phyloP scores from a whole-genome alignment of 2,113 vertebrate genomes.

The Sebastes schlegelii region DNA sequence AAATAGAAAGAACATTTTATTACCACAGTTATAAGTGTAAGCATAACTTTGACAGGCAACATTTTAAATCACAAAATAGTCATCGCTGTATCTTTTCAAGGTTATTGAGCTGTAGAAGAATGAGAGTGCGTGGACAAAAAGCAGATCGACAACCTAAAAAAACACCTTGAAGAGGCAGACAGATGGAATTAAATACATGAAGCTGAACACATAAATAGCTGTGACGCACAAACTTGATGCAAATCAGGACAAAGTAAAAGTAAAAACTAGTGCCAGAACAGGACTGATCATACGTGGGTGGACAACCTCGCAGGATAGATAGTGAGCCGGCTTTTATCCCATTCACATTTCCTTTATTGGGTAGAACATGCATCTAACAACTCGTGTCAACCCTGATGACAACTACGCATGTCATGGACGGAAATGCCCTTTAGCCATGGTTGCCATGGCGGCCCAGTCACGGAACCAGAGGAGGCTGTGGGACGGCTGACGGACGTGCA shows the following conservation, averaged over 20 bases:
- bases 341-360: conserved; percentile 39
- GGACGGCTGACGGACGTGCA: conserved; percentile 10
- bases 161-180: conserved; percentile 16
- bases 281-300: conserved; percentile 55
- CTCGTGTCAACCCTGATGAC: conserved; percentile 53
- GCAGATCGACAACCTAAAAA: not conserved
- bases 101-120: not conserved
- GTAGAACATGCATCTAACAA: conserved; percentile 19
- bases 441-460: not conserved
- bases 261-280: conserved; percentile 41
- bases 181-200: conserved; percentile 6
- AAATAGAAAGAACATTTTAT: conserved; percentile 17
- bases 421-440: conserved; percentile 41
- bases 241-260: conserved; percentile 55
- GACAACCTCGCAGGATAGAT: conserved; percentile 36
- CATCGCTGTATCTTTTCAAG: not conserved
- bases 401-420: conserved; percentile 20
- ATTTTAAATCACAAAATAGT: conserved; percentile 1
- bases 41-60: not conserved
- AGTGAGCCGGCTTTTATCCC: conserved; percentile 40
- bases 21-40: not conserved
- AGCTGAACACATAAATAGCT: conserved; percentile 16
- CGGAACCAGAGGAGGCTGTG: conserved; percentile 7
- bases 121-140: not conserved
- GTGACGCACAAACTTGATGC: conserved; percentile 62